phyloP scores from a whole-genome alignment of 2,113 vertebrate species.

The Hipposideros armiger region DNA sequence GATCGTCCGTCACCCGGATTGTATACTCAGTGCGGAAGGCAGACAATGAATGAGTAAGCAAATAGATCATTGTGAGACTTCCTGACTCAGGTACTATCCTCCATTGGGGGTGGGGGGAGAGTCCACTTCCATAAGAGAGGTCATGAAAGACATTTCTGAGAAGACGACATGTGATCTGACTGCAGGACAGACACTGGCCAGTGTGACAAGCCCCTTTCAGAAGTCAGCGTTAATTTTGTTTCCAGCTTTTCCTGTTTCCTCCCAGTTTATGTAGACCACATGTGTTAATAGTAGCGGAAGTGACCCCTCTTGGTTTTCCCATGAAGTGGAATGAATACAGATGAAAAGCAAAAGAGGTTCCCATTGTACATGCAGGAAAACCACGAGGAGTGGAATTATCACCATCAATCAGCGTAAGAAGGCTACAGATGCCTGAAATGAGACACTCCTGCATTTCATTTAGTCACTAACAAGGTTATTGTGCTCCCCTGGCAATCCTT shows the following conservation, averaged over 20 bases:
- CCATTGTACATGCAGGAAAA: not conserved
- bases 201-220: not conserved
- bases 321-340: not conserved
- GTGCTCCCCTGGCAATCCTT: not conserved
- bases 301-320: not conserved
- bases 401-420: fast-evolving
- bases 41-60: not conserved
- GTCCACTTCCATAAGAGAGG: not conserved
- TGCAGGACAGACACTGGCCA: not conserved
- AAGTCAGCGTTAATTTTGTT: not conserved
- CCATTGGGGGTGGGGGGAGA: not conserved
- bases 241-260: not conserved
- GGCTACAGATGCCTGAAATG: too few species aligned
- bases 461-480: not conserved
- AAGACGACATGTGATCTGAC: not conserved
- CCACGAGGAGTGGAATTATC: not conserved
- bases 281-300: too few species aligned
- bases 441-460: not conserved
- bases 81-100: not conserved
- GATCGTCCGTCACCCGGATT: fast-evolving
- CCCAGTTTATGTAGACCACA: not conserved
- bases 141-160: not conserved
- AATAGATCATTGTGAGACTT: fast-evolving
- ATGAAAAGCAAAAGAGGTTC: not conserved
- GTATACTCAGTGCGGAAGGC: not conserved